Conservation (phyloP, 2,797 vertebrate genomes). For the Anabacerthia variegaticeps region DNA sequence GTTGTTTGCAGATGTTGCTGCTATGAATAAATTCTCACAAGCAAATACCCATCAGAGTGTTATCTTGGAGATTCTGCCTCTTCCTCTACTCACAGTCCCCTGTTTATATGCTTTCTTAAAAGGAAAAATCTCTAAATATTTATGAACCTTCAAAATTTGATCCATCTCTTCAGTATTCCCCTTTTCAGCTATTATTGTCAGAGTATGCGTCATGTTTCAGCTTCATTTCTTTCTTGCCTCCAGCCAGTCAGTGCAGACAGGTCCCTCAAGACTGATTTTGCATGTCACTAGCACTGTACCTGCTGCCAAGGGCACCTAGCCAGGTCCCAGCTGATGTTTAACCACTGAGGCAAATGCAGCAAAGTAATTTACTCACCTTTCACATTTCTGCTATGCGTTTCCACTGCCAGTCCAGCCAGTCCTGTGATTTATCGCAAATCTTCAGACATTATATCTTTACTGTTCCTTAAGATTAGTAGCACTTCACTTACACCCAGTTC, state of each 20-base stretch:
- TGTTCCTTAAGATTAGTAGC: neutral
- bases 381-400: accelerated
- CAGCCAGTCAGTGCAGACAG: neutral
- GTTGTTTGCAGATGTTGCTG: neutral
- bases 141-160: neutral
- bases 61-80: neutral
- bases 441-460: neutral
- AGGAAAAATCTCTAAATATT: neutral
- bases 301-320: neutral
- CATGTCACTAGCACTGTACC: neutral
- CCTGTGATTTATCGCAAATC: neutral
- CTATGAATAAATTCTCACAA: neutral
- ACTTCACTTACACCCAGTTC: neutral
- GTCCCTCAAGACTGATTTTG: neutral
- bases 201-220: neutral
- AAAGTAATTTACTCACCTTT: neutral
- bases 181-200: neutral
- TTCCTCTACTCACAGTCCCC: neutral
- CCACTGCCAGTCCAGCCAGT: neutral
- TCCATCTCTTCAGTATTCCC: neutral
- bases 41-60: neutral
- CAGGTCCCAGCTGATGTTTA: neutral
- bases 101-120: neutral
- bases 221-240: neutral
- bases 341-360: neutral